Evolutionary conservation across 2,113 vertebrate species (phyloP), one percentile per base, ranked within the genome.

Genomic region (Cyprinodon tularosa): DNA sequence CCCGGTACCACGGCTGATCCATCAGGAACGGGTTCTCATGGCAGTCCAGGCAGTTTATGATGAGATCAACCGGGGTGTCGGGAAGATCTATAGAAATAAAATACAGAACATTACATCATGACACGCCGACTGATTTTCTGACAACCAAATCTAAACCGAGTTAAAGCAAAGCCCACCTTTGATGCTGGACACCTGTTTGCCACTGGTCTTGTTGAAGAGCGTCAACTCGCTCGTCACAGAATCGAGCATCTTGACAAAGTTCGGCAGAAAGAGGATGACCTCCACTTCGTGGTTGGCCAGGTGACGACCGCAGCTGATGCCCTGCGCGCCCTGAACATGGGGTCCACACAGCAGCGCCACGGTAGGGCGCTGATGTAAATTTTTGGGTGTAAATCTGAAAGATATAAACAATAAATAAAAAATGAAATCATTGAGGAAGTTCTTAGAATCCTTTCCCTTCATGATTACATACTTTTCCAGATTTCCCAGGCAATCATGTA

Each of bases 241-340:
- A 74, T 99, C 97, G 36, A 98, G 94, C 98, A 98, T 97, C 94
- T 98, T 99, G 75, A 99, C 97, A 50, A 98, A 99, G 85, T 98
- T 99, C 62, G 97, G 97, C 17, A 99, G 94, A 87, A 98, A 99
- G 62, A 99, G 94, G 82, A 99, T 94, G 71, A 99, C 94, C 3
- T 99, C 96, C 9, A 99, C 98, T 0, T 99, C 97, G 0, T 99
- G 98, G 90, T 99, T 99, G 91, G 98, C 96, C 71, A 99, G 94
- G 85, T 99, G 98, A 8, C 97, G 95, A 0, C 97, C 98, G 0
- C 97, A 99, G 90, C 97, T 98, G 91, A 99, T 97, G 9, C 98
- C 98, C 90, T 99, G 98, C n/a, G 98, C 97, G 4, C 98, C 98
- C 83, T 98, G 97, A 68, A 98, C 95, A 0, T 99, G 98, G 8